Evolutionary conservation across 2,113 vertebrate genomes (phyloP).

Genomic region (Gymnarchus niloticus): DNA sequence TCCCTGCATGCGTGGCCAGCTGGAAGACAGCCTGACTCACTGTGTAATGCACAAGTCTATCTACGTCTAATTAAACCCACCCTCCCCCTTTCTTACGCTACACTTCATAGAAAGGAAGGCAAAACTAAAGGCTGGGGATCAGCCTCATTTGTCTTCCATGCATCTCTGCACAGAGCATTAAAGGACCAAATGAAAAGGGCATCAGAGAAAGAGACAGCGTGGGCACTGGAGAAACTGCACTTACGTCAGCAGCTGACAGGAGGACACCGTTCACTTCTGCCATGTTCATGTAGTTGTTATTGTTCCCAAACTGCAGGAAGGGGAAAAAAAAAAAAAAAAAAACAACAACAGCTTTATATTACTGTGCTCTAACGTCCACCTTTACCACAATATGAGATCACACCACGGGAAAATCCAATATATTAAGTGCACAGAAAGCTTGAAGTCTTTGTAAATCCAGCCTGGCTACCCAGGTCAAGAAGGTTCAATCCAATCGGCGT

Average conservation of each 20-base stretch:
- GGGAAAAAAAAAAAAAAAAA: constrained; percentile 56
- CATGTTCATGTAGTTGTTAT: constrained; percentile 99
- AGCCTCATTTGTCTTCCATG: constrained; percentile 17
- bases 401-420: constrained; percentile 4
- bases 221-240: constrained; percentile 47
- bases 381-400: background rate
- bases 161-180: constrained; percentile 20
- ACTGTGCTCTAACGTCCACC: background rate
- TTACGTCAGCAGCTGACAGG: constrained; percentile 88
- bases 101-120: constrained; percentile 19
- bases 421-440: constrained; percentile 3
- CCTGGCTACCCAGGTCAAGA: constrained; percentile 13
- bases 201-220: background rate
- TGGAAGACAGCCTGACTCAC: constrained; percentile 10
- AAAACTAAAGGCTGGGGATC: constrained; percentile 17
- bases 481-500: constrained; percentile 20
- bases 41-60: constrained; percentile 20
- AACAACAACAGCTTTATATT: constrained; percentile 8
- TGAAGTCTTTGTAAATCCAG: background rate
- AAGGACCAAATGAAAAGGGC: background rate
- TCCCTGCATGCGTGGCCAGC: background rate
- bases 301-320: constrained; percentile 89
- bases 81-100: background rate
- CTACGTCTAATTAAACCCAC: constrained; percentile 17
- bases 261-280: constrained; percentile 85